Conservation (phyloP, 2,888 invertebrate genomes). For the Brachypalpus laphriformis region DNA sequence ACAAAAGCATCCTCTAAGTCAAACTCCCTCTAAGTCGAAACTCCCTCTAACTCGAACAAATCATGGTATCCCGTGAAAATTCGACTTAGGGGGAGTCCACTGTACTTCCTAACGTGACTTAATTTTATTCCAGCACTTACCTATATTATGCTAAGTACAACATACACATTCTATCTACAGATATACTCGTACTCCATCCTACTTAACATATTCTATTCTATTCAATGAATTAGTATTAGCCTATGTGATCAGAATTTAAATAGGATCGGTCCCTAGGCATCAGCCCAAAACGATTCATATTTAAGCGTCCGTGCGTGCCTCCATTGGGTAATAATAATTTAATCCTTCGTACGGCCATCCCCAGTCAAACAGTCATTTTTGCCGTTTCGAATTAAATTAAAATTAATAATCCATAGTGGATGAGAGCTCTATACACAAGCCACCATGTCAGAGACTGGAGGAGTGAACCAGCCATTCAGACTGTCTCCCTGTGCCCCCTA, state of each 20-base stretch:
- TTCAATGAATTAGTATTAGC: neutral
- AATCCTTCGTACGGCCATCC: conserved; percentile 1
- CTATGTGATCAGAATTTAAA: conserved; percentile 23
- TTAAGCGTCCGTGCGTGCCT: conserved; percentile 3
- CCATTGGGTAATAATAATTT: conserved; percentile 10
- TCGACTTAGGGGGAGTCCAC: too few relatives aligned
- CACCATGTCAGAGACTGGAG: neutral
- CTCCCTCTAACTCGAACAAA: too few relatives aligned
- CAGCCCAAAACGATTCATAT: neutral
- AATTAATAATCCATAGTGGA: conserved; percentile 48
- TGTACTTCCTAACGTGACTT: too few relatives aligned
- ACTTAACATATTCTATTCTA: neutral
- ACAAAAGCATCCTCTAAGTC: too few relatives aligned
- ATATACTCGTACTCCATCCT: neutral
- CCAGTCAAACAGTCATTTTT: conserved; percentile 11
- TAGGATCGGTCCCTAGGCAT: neutral
- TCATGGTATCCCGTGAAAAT: too few relatives aligned
- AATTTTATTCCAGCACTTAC: too few relatives aligned
- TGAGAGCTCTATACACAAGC: neutral
- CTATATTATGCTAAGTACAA: too few relatives aligned
- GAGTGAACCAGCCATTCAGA: neutral
- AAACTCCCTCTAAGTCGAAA: too few relatives aligned
- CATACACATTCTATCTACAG: neutral
- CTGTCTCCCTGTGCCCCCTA: neutral
- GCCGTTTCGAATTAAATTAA: conserved; percentile 27